These are phyloP conservation scores for Tetramorium parvispinum DNA, from an alignment of 1,140 invertebrate species.

Conservation along the genomic window DNA sequence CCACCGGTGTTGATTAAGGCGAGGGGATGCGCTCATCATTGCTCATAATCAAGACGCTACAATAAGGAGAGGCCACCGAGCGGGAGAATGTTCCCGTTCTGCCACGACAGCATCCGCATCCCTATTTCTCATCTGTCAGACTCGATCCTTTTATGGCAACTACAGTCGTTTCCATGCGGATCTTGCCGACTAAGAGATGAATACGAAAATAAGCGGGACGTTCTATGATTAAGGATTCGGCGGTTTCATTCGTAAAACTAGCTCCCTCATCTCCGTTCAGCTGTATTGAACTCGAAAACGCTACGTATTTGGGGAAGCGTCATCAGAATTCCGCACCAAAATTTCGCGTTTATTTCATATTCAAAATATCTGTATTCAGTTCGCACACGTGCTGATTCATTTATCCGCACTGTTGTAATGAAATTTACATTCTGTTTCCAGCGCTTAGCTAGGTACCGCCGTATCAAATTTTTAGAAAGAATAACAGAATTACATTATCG, in stretches of 20 bases:
- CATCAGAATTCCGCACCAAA: constrained; percentile 8
- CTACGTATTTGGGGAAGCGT: not conserved
- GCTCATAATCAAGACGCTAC: constrained; percentile 80
- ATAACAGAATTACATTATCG: constrained; percentile 17
- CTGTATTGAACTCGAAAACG: constrained; percentile 49
- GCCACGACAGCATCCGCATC: constrained; percentile 55
- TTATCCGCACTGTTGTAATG: constrained; percentile 29
- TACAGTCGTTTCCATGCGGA: not conserved
- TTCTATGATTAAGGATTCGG: constrained; percentile 50
- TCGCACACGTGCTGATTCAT: constrained; percentile 41
- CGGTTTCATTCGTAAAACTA: constrained; percentile 33
- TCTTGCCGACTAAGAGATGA: constrained; percentile 27
- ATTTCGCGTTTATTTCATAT: constrained; percentile 50
- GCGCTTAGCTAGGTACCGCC: constrained; percentile 4
- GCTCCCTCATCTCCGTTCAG: constrained; percentile 28
- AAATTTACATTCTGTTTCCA: constrained; percentile 52
- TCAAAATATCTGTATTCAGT: constrained; percentile 49
- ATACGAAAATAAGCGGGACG: constrained; percentile 53
- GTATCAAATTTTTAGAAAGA: constrained; percentile 32
- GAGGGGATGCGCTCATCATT: constrained; percentile 78
- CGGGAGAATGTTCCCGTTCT: constrained; percentile 59
- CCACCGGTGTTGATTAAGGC: constrained; percentile 77
- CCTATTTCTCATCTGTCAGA: constrained; percentile 56
- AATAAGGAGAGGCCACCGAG: constrained; percentile 65
- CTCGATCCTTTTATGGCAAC: constrained; percentile 51